phyloP scores from a whole-genome alignment of 2,888 invertebrate species.

The Netelia melanura region DNA sequence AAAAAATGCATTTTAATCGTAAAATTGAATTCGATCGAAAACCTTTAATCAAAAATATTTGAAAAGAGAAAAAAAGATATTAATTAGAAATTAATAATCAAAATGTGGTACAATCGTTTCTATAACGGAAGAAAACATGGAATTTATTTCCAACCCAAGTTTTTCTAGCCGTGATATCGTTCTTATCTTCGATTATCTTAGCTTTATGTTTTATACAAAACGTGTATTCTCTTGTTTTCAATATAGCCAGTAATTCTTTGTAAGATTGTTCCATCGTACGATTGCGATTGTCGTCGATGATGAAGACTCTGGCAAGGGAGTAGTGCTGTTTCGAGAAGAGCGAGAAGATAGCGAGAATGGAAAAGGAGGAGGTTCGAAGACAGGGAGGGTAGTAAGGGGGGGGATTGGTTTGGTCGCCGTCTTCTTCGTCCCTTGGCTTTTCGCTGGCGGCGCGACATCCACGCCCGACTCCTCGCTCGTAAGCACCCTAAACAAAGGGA shows the following conservation, averaged over 20 bases:
- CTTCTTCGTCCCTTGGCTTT: constrained; percentile 73
- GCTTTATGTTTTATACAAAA: neutral
- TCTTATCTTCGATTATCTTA: neutral
- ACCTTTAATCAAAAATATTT: no score
- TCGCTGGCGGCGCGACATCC: constrained; percentile 79
- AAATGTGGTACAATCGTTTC: no score
- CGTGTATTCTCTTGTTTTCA: neutral
- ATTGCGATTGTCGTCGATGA: constrained; percentile 8
- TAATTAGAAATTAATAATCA: no score
- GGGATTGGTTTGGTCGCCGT: constrained; percentile 26
- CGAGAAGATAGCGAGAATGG: constrained; percentile 49
- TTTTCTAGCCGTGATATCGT: no score
- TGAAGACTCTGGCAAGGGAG: constrained; percentile 7
- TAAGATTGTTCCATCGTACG: constrained; percentile 44
- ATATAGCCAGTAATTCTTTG: neutral
- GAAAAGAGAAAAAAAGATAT: no score
- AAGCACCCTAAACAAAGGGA: constrained; percentile 83
- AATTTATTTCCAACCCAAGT: no score
- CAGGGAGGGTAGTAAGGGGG: constrained; percentile 14
- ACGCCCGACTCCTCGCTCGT: constrained; percentile 78
- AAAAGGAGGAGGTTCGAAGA: constrained; percentile 10
- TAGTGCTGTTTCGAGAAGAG: constrained; percentile 24
- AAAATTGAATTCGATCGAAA: neutral
- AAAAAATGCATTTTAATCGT: neutral
- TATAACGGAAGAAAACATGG: no score